These are phyloP conservation scores for Andinoacara biseriatus DNA, from an alignment of 2,113 vertebrate genomes.

Conservation along the genomic window DNA sequence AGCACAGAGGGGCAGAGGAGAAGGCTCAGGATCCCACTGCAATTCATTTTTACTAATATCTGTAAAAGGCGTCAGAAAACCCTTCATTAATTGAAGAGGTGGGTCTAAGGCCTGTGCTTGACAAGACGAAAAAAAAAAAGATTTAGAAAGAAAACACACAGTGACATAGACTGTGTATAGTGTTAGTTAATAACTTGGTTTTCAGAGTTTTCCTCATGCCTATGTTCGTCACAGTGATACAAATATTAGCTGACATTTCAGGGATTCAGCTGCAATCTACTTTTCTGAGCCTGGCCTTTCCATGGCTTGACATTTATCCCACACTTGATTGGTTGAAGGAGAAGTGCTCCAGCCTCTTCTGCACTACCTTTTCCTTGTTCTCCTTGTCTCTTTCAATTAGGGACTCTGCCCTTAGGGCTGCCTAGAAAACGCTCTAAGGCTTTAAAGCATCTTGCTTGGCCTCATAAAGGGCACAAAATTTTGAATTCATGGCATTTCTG, in stretches of 20 bases:
- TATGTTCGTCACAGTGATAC: neutral
- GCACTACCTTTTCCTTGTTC: conserved; percentile 47
- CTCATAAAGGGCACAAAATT: conserved; percentile 45
- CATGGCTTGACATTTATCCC: conserved; percentile 68
- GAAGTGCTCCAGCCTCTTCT: conserved; percentile 41
- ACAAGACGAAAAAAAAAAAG: neutral
- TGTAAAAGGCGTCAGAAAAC: neutral
- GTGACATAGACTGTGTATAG: neutral
- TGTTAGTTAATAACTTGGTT: neutral
- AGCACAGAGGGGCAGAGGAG: neutral
- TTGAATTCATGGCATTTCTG: conserved; percentile 28
- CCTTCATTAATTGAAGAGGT: neutral
- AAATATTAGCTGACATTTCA: conserved; percentile 54
- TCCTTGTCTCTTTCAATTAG: conserved; percentile 69
- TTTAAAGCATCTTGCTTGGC: conserved; percentile 37
- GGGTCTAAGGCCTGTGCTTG: neutral
- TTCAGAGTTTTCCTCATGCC: neutral
- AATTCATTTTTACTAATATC: neutral
- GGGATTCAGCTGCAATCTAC: conserved; percentile 38
- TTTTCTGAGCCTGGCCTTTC: conserved; percentile 58
- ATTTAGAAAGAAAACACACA: neutral
- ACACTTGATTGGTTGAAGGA: conserved; percentile 51
- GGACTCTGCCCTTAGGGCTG: conserved; percentile 26
- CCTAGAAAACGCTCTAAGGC: conserved; percentile 22
- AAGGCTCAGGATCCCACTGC: neutral